These are phyloP conservation scores for Beris chalybata DNA, from an alignment of 2,888 invertebrate genomes.

Conservation along the genomic window DNA sequence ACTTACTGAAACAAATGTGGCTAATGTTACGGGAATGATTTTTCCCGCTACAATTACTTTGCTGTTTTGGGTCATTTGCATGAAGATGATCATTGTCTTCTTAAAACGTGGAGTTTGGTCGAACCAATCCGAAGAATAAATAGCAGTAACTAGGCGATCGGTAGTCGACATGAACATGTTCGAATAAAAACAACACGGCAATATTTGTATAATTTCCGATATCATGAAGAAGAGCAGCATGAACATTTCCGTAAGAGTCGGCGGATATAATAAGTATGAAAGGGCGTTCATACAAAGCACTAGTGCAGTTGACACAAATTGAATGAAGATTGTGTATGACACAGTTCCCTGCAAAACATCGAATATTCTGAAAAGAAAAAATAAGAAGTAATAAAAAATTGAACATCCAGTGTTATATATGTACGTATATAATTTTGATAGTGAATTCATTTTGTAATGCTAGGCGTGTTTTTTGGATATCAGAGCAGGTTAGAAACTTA, in stretches of 20 bases:
- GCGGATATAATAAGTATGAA: slow-evolving; percentile 7
- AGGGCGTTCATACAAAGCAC: slow-evolving; percentile 1
- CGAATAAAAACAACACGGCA: slow-evolving; percentile 31
- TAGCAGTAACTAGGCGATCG: slow-evolving; percentile 21
- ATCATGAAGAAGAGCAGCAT: not conserved
- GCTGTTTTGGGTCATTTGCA: slow-evolving; percentile 21
- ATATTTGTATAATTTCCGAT: slow-evolving; percentile 1
- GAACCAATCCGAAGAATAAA: slow-evolving; percentile 28
- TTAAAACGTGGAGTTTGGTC: slow-evolving; percentile 19
- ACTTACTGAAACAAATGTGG: slow-evolving; percentile 29
- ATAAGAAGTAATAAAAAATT: no score
- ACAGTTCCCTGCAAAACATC: slow-evolving; percentile 11
- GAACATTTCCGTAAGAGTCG: not conserved
- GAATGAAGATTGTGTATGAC: slow-evolving; percentile 9
- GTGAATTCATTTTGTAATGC: no score
- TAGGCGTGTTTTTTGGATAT: no score
- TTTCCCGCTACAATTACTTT: slow-evolving; percentile 28
- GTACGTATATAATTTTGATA: no score
- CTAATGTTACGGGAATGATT: slow-evolving; percentile 17
- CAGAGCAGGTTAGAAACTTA: no score
- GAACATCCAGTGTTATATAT: no score
- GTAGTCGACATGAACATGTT: slow-evolving; percentile 13
- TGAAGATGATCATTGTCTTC: slow-evolving; percentile 30
- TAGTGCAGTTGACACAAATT: slow-evolving; percentile 4
- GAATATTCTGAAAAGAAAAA: slow-evolving; percentile 16